Percentiles rank a stretch among this genome's conserved stretches.
These are phyloP conservation scores for Cheilosia vernalis DNA, from an alignment of 2,888 invertebrate species.

Conservation along the genomic window DNA sequence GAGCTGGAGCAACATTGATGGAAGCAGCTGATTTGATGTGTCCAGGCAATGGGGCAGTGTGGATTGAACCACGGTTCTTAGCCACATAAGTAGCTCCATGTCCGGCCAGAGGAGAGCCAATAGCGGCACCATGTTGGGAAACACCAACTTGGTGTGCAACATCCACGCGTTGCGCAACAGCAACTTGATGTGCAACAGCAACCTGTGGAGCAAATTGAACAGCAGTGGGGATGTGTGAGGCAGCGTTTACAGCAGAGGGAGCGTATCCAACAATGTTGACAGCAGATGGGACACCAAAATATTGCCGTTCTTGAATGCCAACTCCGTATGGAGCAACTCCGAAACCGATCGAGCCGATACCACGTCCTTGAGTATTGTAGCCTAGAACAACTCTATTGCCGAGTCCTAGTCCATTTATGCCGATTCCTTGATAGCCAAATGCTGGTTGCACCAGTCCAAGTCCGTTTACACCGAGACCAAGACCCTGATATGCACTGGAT, in stretches of 20 bases:
- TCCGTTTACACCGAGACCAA: no score
- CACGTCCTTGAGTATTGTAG: conserved; percentile 6
- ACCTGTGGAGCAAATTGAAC: conserved; percentile 25
- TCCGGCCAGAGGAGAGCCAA: conserved; percentile 9
- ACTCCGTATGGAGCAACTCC: conserved; percentile 3
- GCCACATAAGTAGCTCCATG: conserved; percentile 78
- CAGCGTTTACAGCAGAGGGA: conserved; percentile 31
- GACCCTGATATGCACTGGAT: conserved; percentile 72
- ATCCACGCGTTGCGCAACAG: neutral
- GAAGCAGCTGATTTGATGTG: conserved; percentile 79
- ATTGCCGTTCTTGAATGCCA: conserved; percentile 32
- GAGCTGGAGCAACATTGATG: conserved; percentile 84
- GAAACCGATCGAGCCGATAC: conserved; percentile 13
- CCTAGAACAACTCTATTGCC: neutral
- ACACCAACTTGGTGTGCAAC: conserved; percentile 9
- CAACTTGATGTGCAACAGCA: conserved; percentile 13
- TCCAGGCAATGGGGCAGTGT: conserved; percentile 84
- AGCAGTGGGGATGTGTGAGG: no score
- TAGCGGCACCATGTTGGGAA: conserved; percentile 11
- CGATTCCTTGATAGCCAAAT: neutral
- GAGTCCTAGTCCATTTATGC: conserved; percentile 4
- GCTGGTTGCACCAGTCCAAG: conserved; percentile 5
- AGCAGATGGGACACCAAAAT: conserved; percentile 28
- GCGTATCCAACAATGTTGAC: conserved; percentile 39
- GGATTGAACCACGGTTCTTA: conserved; percentile 84